These are phyloP conservation scores for Orcinus orca DNA, from an alignment of 2,113 vertebrate species.

Conservation along the genomic window DNA sequence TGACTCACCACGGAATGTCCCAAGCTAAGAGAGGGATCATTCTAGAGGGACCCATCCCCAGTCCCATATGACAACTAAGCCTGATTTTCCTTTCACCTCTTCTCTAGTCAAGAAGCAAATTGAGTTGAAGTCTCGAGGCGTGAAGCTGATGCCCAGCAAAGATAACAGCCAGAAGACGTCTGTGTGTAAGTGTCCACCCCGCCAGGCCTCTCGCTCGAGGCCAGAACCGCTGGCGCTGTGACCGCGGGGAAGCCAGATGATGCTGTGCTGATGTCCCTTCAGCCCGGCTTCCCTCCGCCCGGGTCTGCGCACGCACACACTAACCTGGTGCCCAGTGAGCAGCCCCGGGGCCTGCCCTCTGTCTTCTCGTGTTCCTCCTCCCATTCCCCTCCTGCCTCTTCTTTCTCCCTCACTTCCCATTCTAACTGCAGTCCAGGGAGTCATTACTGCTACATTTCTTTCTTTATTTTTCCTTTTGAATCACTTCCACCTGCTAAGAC, in stretches of 20 bases:
- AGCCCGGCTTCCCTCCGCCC: conserved; percentile 69
- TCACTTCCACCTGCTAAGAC: conserved; percentile 73
- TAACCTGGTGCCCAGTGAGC: conserved; percentile 63
- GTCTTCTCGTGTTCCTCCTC: not conserved
- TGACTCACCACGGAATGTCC: not conserved
- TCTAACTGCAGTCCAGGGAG: conserved; percentile 67
- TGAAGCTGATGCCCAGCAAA: conserved; percentile 98
- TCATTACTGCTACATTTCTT: conserved; percentile 75
- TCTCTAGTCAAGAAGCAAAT: conserved; percentile 98
- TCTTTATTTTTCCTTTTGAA: conserved; percentile 77
- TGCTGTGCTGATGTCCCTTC: conserved; percentile 28
- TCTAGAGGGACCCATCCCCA: not conserved
- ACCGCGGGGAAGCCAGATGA: not conserved
- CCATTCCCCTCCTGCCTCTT: not conserved
- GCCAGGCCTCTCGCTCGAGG: not conserved
- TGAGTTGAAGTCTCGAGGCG: conserved; percentile 96
- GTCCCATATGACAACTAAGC: not conserved
- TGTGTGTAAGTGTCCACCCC: conserved; percentile 91
- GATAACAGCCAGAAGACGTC: conserved; percentile 98
- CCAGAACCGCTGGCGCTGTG: not conserved
- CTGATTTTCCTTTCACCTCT: not conserved
- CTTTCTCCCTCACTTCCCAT: conserved; percentile 58
- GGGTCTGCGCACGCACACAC: conserved; percentile 66
- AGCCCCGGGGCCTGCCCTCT: not conserved
- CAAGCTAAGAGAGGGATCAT: not conserved